Percentiles rank a stretch among this genome's conserved stretches.
Conservation (phyloP, 2,797 vertebrate genomes). For the Sebastes diploproa region DNA sequence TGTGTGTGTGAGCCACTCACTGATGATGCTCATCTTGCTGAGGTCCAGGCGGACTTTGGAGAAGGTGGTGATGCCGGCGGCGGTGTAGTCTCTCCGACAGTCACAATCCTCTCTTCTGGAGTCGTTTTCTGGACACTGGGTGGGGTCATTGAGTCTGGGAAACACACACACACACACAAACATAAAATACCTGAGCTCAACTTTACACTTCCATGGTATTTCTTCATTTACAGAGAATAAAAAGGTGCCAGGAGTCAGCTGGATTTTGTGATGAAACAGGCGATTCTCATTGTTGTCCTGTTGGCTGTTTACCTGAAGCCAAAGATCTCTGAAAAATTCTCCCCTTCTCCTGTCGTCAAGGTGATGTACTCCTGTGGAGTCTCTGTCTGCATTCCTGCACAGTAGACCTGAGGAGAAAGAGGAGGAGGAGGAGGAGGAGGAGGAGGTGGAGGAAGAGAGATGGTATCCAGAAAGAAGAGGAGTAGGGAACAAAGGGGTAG, state of each 20-base stretch:
- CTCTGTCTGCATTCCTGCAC: slow-evolving; percentile 92
- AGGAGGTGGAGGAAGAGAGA: slow-evolving; percentile 12
- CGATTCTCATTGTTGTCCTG: slow-evolving; percentile 34
- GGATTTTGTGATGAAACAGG: slow-evolving; percentile 26
- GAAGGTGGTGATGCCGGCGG: slow-evolving; percentile 92
- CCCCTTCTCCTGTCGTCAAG: slow-evolving; percentile 86
- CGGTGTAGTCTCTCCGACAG: slow-evolving; percentile 92
- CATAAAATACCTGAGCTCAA: slow-evolving; percentile 24
- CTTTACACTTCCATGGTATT: slow-evolving; percentile 39
- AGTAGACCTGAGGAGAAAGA: slow-evolving; percentile 87
- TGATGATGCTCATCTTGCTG: slow-evolving; percentile 92
- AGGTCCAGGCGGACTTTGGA: slow-evolving; percentile 94
- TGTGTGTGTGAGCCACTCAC: slow-evolving; percentile 81
- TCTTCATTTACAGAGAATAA: slow-evolving; percentile 30
- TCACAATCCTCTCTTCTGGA: slow-evolving; percentile 91
- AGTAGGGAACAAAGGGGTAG: not conserved
- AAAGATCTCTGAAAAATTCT: slow-evolving; percentile 98
- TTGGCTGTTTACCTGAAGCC: slow-evolving; percentile 89
- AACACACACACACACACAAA: slow-evolving; percentile 11
- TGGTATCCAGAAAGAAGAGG: not conserved
- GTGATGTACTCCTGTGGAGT: slow-evolving; percentile 92
- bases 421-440: slow-evolving; percentile 1
- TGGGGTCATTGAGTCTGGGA: slow-evolving; percentile 92
- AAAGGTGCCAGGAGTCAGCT: slow-evolving; percentile 10
- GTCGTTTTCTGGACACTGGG: slow-evolving; percentile 92